phyloP scores from a whole-genome alignment of 2,113 vertebrate genomes.

The Nestor notabilis region DNA sequence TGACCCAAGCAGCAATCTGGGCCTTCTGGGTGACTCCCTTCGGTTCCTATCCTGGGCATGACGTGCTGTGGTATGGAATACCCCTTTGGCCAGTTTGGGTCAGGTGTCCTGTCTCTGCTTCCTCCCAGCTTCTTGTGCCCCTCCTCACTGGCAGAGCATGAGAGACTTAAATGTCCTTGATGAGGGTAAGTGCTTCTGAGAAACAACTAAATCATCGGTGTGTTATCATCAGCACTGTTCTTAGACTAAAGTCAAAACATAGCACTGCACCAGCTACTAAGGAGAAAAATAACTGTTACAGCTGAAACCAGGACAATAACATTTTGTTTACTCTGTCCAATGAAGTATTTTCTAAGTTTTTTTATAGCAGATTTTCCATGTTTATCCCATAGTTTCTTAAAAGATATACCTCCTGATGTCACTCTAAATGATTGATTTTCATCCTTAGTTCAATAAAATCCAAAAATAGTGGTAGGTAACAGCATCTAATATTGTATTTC shows the following conservation, averaged over 20 bases:
- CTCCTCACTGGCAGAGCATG: neutral
- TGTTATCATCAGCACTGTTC: neutral
- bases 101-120: neutral
- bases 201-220: neutral
- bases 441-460: neutral
- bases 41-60: neutral
- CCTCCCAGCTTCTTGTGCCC: neutral
- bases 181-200: neutral
- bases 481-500: too few relatives aligned
- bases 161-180: neutral
- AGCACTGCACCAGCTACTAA: neutral
- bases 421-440: neutral
- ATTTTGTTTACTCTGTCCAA: neutral
- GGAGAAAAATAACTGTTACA: neutral
- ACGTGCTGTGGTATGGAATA: neutral
- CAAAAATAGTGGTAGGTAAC: neutral
- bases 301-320: neutral
- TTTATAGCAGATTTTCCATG: too few relatives aligned
- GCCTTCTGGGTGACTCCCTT: neutral
- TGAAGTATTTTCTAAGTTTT: neutral
- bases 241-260: neutral
- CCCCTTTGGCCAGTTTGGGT: neutral
- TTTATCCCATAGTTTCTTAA: neutral
- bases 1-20: neutral
- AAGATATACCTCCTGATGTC: rapidly evolving